Evolutionary conservation across 2,797 vertebrate species (phyloP).

Genomic region (Urocyon cinereoargenteus): DNA sequence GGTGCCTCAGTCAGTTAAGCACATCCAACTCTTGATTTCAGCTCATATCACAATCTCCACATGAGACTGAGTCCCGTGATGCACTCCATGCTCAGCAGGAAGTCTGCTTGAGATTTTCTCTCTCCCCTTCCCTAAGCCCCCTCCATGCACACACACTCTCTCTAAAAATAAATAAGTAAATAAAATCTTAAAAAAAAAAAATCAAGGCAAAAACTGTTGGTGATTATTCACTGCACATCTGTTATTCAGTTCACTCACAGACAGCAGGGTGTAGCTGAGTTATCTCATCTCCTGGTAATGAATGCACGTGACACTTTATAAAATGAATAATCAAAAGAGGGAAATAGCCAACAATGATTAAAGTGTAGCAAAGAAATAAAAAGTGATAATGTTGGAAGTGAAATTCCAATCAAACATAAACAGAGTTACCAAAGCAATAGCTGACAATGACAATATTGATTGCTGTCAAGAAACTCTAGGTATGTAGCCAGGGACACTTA

Average conservation of each 20-base stretch:
- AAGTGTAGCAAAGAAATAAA: constrained; percentile 59
- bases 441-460: neutral
- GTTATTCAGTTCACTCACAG: neutral
- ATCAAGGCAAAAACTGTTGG: neutral
- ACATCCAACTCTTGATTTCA: neutral
- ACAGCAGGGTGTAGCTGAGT: neutral
- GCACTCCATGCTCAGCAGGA: neutral
- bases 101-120: neutral
- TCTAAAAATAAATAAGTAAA: neutral
- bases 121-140: neutral
- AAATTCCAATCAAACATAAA: constrained; percentile 44
- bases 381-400: neutral
- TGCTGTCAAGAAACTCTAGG: neutral
- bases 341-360: neutral
- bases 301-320: neutral
- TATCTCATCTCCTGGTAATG: neutral
- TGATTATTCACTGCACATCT: neutral
- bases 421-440: neutral
- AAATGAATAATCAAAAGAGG: constrained; percentile 28
- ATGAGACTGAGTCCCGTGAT: neutral
- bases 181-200: neutral
- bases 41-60: neutral
- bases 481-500: neutral
- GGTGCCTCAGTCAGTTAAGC: neutral
- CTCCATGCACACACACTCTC: neutral